These are phyloP conservation scores for Acrocera orbiculus DNA, from an alignment of 2,888 invertebrate species.

Conservation along the genomic window DNA sequence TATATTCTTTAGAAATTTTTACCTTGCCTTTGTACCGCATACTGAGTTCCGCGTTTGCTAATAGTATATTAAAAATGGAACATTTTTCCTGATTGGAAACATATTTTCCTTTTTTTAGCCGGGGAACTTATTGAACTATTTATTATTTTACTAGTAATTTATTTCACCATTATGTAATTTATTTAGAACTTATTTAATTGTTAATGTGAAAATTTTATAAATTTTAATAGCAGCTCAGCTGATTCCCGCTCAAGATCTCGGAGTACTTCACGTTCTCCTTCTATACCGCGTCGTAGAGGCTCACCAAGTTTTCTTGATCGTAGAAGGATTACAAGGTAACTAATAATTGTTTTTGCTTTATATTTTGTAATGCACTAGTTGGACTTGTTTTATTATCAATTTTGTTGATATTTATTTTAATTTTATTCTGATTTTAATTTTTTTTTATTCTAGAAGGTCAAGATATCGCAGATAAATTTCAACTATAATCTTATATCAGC, in stretches of 20 bases:
- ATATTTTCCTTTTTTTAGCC: too few relatives aligned
- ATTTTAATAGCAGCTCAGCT: too few relatives aligned
- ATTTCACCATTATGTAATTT: too few relatives aligned
- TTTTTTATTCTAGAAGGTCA: constrained; percentile 17
- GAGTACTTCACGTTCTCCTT: constrained; percentile 54
- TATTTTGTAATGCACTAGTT: constrained; percentile 3
- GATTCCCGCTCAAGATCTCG: constrained; percentile 19
- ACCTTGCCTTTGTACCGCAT: too few relatives aligned
- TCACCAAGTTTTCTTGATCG: constrained; percentile 89
- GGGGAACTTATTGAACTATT: too few relatives aligned
- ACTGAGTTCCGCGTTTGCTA: too few relatives aligned
- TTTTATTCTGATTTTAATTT: constrained; percentile 15
- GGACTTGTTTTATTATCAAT: constrained; percentile 4
- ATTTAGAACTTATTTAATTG: too few relatives aligned
- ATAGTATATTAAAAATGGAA: too few relatives aligned
- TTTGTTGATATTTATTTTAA: constrained; percentile 9
- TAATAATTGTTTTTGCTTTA: background rate
- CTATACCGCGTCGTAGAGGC: constrained; percentile 79
- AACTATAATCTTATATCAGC: too few relatives aligned
- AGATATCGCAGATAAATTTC: constrained; percentile 15
- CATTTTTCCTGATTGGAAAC: too few relatives aligned
- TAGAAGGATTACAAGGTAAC: constrained; percentile 85
- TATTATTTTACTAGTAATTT: too few relatives aligned
- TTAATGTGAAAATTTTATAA: constrained; percentile 19
- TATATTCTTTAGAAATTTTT: too few relatives aligned